Percentiles rank a stretch among this genome's conserved stretches.
Conservation (phyloP, 1,140 invertebrate species). For the Berghia stephanieae region DNA sequence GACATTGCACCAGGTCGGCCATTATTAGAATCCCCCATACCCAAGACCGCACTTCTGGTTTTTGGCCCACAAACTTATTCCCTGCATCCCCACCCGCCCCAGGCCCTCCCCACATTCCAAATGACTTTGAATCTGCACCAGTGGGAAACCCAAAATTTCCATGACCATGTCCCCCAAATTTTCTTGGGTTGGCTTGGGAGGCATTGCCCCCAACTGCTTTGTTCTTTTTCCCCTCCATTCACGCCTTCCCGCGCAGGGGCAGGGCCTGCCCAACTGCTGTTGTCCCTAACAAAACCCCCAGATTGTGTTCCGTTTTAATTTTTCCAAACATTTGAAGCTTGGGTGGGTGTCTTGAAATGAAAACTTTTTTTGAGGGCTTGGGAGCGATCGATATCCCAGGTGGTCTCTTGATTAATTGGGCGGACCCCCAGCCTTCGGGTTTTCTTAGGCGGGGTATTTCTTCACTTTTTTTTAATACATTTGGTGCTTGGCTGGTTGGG, state of each 20-base stretch:
- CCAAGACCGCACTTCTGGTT: constrained; percentile 59
- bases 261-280: constrained; percentile 60
- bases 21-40: no score
- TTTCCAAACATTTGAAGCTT: constrained; percentile 58
- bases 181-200: constrained; percentile 29
- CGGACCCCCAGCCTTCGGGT: constrained; percentile 89
- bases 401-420: constrained; percentile 62
- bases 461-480: no score
- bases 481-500: no score
- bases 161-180: constrained; percentile 34
- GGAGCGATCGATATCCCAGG: constrained; percentile 58
- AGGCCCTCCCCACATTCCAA: constrained; percentile 42
- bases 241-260: constrained; percentile 48
- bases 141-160: constrained; percentile 30
- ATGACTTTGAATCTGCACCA: constrained; percentile 35
- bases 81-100: constrained; percentile 26
- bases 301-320: constrained; percentile 80
- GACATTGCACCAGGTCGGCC: no score
- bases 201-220: constrained; percentile 1
- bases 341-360: constrained; percentile 38
- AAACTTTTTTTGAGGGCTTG: constrained; percentile 55
- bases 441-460: constrained; percentile 87
- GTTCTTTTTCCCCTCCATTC: constrained; percentile 35
- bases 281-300: constrained; percentile 80
- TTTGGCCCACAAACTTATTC: constrained; percentile 50